phyloP scores from a whole-genome alignment of 2,888 invertebrate species.

The Zelleria hepariella region DNA sequence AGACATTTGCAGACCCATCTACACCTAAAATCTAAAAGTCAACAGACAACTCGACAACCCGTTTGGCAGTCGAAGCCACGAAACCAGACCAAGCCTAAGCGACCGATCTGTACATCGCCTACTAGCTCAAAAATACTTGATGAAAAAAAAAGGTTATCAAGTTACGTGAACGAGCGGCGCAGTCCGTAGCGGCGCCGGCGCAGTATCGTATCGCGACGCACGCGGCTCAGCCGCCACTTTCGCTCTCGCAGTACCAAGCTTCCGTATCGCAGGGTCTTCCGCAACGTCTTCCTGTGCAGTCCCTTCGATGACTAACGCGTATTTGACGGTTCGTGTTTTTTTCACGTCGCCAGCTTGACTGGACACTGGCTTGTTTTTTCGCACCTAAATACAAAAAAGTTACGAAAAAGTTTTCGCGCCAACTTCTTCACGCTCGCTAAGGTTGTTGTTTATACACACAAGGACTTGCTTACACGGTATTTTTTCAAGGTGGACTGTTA shows the following conservation, averaged over 20 bases:
- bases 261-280: not conserved
- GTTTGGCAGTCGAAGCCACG: not conserved
- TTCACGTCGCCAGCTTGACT: not conserved
- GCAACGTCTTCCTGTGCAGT: not conserved
- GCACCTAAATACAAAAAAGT: not conserved
- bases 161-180: slow-evolving; percentile 51
- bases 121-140: not conserved
- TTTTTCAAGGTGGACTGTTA: not conserved
- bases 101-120: not conserved
- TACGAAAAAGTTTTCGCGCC: not conserved
- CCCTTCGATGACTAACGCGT: not conserved
- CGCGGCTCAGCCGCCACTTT: slow-evolving; percentile 51
- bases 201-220: slow-evolving; percentile 56
- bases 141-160: slow-evolving; percentile 11
- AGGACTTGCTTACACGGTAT: not conserved
- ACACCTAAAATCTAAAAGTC: not conserved
- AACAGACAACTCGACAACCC: not conserved
- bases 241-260: slow-evolving; percentile 37
- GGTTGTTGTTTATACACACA: not conserved
- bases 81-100: not conserved
- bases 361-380: not conserved
- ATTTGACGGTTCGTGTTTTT: not conserved
- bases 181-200: slow-evolving; percentile 20
- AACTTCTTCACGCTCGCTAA: not conserved
- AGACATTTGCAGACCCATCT: not conserved